These are phyloP conservation scores for Cosmia trapezina DNA, from an alignment of 2,888 invertebrate species.

Conservation along the genomic window DNA sequence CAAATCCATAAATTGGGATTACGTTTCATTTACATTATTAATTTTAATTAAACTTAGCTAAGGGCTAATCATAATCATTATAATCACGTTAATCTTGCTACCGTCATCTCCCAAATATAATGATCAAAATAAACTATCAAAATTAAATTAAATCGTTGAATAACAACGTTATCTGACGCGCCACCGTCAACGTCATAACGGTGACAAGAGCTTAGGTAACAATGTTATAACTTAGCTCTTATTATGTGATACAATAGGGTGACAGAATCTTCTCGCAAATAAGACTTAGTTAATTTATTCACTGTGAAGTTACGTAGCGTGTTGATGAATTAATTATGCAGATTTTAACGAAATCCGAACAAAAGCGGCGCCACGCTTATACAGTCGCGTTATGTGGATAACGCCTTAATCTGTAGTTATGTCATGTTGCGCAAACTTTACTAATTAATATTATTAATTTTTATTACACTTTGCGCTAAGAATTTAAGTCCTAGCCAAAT, in stretches of 20 bases:
- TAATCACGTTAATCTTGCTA: slow-evolving; percentile 16
- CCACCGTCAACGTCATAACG: slow-evolving; percentile 38
- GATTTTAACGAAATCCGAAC: slow-evolving; percentile 76
- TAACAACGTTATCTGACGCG: slow-evolving; percentile 20
- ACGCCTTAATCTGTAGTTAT: slow-evolving; percentile 62
- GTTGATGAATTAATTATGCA: slow-evolving; percentile 83
- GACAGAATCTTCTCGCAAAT: slow-evolving; percentile 77
- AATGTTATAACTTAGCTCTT: slow-evolving; percentile 67
- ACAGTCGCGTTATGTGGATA: slow-evolving; percentile 59
- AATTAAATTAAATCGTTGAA: slow-evolving; percentile 48
- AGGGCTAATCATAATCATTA: slow-evolving; percentile 15
- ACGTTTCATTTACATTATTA: slow-evolving; percentile 20
- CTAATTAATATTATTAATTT: slow-evolving; percentile 52
- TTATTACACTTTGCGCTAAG: slow-evolving; percentile 50
- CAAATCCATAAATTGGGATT: slow-evolving; percentile 2
- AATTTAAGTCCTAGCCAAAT: slow-evolving; percentile 34
- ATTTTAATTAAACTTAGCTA: slow-evolving; percentile 9
- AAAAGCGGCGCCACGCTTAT: slow-evolving; percentile 69
- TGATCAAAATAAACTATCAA: slow-evolving; percentile 46
- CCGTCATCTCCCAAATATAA: slow-evolving; percentile 20
- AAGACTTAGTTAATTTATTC: slow-evolving; percentile 85
- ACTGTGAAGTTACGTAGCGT: slow-evolving; percentile 83
- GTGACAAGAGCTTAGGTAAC: slow-evolving; percentile 64
- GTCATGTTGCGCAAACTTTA: slow-evolving; percentile 49
- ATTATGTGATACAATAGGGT: slow-evolving; percentile 71